Evolutionary conservation across 1,140 invertebrate species (phyloP).

Genomic region (Drosophila malerkotliana): DNA sequence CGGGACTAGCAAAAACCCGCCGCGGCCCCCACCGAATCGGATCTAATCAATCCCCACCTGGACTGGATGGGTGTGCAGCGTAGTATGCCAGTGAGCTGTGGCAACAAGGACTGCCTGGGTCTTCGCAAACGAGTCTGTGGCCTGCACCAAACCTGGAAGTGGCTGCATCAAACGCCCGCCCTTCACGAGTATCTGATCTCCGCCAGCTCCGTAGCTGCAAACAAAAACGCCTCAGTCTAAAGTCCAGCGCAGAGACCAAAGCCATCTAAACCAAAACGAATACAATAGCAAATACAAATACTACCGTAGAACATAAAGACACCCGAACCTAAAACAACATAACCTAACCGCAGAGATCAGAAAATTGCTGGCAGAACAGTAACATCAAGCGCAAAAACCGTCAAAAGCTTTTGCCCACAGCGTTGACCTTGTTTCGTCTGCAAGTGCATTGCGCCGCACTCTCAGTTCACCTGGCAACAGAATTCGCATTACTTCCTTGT

Average conservation of each 20-base stretch:
- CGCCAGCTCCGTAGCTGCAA: conserved; percentile 89
- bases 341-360: conserved; percentile 36
- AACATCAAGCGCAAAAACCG: conserved; percentile 35
- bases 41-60: conserved; percentile 26
- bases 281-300: conserved; percentile 28
- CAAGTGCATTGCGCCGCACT: conserved; percentile 59
- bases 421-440: conserved; percentile 72
- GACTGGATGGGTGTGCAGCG: conserved; percentile 84
- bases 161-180: conserved; percentile 94
- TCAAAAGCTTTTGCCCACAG: conserved; percentile 45
- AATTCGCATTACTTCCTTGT: conserved; percentile 45
- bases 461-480: conserved; percentile 23
- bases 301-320: conserved; percentile 47
- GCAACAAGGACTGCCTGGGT: conserved; percentile 91
- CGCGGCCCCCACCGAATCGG: conserved; percentile 47
- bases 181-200: conserved; percentile 93
- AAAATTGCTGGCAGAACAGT: conserved; percentile 5
- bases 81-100: conserved; percentile 70
- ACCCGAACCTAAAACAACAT: conserved; percentile 42
- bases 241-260: conserved; percentile 66
- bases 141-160: conserved; percentile 96
- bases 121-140: conserved; percentile 92
- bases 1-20: conserved; percentile 17
- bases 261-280: conserved; percentile 65
- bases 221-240: conserved; percentile 61